Percentiles rank a stretch among this genome's conserved stretches.
These are phyloP conservation scores for Tetraneura akinire DNA, from an alignment of 1,140 invertebrate genomes.

Conservation along the genomic window DNA sequence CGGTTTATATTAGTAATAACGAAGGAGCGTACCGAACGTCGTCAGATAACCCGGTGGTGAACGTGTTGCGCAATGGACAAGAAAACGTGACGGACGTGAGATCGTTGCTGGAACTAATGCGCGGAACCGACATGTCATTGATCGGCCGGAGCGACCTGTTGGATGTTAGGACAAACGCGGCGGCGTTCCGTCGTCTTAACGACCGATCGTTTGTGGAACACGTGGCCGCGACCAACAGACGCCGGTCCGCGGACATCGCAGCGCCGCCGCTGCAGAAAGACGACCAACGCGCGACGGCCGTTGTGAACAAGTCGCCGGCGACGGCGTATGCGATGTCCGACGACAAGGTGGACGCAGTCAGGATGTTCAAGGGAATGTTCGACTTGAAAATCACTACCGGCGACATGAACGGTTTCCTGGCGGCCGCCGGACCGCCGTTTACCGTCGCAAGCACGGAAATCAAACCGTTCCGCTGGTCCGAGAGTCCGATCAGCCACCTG, in stretches of 20 bases:
- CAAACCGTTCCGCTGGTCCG: slow-evolving; percentile 74
- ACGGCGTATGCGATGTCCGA: neutral
- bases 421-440: slow-evolving; percentile 55
- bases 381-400: slow-evolving; percentile 54
- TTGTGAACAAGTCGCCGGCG: neutral
- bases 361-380: slow-evolving; percentile 52
- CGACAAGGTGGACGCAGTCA: neutral
- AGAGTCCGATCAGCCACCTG: slow-evolving; percentile 65
- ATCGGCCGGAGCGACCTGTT: slow-evolving; percentile 65
- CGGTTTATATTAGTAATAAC: neutral
- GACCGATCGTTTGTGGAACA: neutral
- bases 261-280: neutral
- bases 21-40: slow-evolving; percentile 55
- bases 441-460: slow-evolving; percentile 42
- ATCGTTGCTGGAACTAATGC: slow-evolving; percentile 64
- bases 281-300: neutral
- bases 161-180: slow-evolving; percentile 9
- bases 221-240: neutral
- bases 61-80: slow-evolving; percentile 64
- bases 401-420: slow-evolving; percentile 48
- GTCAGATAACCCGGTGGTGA: slow-evolving; percentile 57
- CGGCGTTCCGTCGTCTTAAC: neutral
- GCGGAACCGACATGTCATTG: slow-evolving; percentile 67
- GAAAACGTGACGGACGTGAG: slow-evolving; percentile 61
- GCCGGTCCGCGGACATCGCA: neutral